Conservation (phyloP, 2,797 vertebrate genomes). For the Notamacropus eugenii region DNA sequence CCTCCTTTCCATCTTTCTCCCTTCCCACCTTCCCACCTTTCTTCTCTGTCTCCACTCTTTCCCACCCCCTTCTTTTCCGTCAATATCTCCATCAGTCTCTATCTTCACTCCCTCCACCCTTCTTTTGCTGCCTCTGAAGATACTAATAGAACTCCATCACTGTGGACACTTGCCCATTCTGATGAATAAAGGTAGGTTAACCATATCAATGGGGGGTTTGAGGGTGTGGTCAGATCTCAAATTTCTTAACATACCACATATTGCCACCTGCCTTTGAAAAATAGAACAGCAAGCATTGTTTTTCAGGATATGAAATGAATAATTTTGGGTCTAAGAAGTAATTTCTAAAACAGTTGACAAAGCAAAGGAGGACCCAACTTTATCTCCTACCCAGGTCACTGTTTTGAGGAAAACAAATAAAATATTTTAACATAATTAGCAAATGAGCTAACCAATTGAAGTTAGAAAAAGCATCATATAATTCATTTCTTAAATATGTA, state of each 20-base stretch:
- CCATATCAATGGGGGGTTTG: neutral
- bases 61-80: too few relatives aligned
- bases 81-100: neutral
- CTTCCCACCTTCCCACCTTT: neutral
- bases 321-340: neutral
- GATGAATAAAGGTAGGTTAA: neutral
- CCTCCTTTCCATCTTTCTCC: neutral
- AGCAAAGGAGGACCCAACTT: conserved; percentile 18
- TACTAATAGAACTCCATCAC: neutral
- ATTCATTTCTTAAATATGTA: conserved; percentile 70
- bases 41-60: neutral
- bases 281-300: neutral
- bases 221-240: neutral
- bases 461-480: conserved; percentile 61
- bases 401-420: conserved; percentile 60
- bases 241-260: neutral
- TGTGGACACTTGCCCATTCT: neutral
- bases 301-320: neutral
- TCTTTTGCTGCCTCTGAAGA: neutral
- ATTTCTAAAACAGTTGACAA: neutral
- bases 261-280: neutral
- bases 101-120: neutral
- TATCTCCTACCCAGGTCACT: neutral
- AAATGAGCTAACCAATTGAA: conserved; percentile 59
- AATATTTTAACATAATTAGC: conserved; percentile 61